Evolutionary conservation across 92 coral and sea anemone genomes (phyloP).

Genomic region (Heteractis magnifica): DNA sequence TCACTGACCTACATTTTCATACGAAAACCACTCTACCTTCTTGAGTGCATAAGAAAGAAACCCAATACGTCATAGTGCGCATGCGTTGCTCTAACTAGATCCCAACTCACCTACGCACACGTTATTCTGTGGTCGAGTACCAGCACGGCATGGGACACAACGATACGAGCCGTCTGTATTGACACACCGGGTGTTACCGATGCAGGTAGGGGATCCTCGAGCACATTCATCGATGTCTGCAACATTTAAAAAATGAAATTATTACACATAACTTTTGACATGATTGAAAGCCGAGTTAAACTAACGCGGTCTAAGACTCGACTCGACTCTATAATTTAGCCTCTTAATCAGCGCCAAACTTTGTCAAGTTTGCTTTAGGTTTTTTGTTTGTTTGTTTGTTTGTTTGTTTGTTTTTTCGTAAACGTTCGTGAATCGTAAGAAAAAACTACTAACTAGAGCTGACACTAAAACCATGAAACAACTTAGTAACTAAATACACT

Average conservation of each 20-base stretch:
- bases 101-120: constrained; percentile 33
- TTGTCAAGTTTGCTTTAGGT: too few relatives aligned
- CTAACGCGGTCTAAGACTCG: too few relatives aligned
- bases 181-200: constrained; percentile 18
- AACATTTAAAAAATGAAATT: not conserved
- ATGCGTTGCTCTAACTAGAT: not conserved
- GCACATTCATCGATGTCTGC: constrained; percentile 58
- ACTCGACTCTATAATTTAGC: too few relatives aligned
- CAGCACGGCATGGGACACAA: constrained; percentile 33
- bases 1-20: not conserved
- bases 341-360: too few relatives aligned
- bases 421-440: too few relatives aligned
- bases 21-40: not conserved
- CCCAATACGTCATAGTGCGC: not conserved
- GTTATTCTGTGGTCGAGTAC: constrained; percentile 22
- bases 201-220: constrained; percentile 18
- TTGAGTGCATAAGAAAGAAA: not conserved
- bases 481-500: too few relatives aligned
- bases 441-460: too few relatives aligned
- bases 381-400: too few relatives aligned
- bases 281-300: too few relatives aligned
- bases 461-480: too few relatives aligned
- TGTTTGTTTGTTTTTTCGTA: too few relatives aligned
- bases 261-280: not conserved
- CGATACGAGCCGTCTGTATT: constrained; percentile 39